phyloP scores from a whole-genome alignment of 1,140 invertebrate genomes.

The Protaetia brevitarsis region DNA sequence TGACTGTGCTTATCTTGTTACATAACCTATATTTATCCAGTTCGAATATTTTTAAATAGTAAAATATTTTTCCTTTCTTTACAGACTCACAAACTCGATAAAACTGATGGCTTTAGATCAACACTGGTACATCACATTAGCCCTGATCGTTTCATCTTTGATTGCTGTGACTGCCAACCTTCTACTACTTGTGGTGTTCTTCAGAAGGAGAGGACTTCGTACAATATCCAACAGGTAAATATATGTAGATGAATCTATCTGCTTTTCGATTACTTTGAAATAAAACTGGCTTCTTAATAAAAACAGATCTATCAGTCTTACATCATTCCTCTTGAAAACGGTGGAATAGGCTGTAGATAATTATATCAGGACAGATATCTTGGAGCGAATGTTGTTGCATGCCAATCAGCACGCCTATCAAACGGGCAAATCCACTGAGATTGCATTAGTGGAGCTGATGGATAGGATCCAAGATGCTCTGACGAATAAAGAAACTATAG shows the following conservation, averaged over 20 bases:
- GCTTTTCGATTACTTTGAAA: background rate
- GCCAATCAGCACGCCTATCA: too few species aligned
- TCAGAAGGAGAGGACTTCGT: slow-evolving; percentile 48
- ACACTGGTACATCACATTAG: slow-evolving; percentile 42
- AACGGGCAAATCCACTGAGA: too few species aligned
- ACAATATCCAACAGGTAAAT: slow-evolving; percentile 48
- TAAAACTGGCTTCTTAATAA: too few species aligned
- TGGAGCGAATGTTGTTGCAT: too few species aligned
- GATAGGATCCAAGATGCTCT: too few species aligned
- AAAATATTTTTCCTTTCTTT: slow-evolving; percentile 26
- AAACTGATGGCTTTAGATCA: slow-evolving; percentile 41
- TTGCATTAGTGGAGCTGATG: too few species aligned
- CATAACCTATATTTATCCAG: background rate
- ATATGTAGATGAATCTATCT: background rate
- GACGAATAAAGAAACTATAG: too few species aligned
- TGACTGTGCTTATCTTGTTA: background rate
- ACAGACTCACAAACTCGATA: slow-evolving; percentile 33
- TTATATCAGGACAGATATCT: too few species aligned
- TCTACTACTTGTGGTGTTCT: slow-evolving; percentile 57
- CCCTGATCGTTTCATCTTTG: slow-evolving; percentile 43
- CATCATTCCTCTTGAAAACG: too few species aligned
- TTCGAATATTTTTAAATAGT: background rate
- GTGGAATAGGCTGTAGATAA: too few species aligned
- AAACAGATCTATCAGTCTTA: too few species aligned
- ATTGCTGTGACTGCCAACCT: slow-evolving; percentile 53